Conservation (phyloP, 2,113 vertebrate species). For the Larimichthys crocea region DNA sequence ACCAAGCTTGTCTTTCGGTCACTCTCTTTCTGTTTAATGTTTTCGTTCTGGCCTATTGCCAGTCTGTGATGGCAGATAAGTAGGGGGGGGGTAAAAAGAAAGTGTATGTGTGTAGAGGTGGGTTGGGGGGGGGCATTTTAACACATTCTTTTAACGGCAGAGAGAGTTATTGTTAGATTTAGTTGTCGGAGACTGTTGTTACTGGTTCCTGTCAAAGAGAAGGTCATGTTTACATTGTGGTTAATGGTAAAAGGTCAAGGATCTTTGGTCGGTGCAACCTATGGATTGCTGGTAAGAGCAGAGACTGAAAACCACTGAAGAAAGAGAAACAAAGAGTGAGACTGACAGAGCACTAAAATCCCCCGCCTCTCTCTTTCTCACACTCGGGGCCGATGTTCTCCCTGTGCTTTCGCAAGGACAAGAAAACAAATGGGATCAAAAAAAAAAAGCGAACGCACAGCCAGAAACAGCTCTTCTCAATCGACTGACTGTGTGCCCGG, state of each 20-base stretch:
- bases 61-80: conserved; percentile 57
- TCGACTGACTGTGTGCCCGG: conserved; percentile 45
- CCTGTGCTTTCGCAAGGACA: conserved; percentile 11
- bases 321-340: conserved; percentile 43
- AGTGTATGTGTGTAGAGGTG: conserved; percentile 38
- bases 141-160: conserved; percentile 59
- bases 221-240: conserved; percentile 77
- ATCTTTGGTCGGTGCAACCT: conserved; percentile 82
- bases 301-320: conserved; percentile 48
- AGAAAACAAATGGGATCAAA: conserved; percentile 23
- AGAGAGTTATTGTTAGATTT: conserved; percentile 73
- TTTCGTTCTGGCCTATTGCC: conserved; percentile 66
- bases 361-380: conserved; percentile 9
- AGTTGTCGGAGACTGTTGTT: conserved; percentile 70
- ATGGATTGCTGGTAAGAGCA: conserved; percentile 83
- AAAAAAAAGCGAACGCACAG: conserved; percentile 33
- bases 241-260: conserved; percentile 68
- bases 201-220: conserved; percentile 69
- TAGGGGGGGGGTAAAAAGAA: conserved; percentile 13
- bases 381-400: conserved; percentile 7
- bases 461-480: conserved; percentile 29
- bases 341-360: conserved; percentile 43
- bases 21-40: conserved; percentile 73
- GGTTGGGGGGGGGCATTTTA: conserved; percentile 41
- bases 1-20: conserved; percentile 59